A percentile compares a stretch with the other conserved stretches of the same genome.
These are phyloP conservation scores for Argyra leucocephala DNA, from an alignment of 2,888 invertebrate genomes.

Conservation along the genomic window DNA sequence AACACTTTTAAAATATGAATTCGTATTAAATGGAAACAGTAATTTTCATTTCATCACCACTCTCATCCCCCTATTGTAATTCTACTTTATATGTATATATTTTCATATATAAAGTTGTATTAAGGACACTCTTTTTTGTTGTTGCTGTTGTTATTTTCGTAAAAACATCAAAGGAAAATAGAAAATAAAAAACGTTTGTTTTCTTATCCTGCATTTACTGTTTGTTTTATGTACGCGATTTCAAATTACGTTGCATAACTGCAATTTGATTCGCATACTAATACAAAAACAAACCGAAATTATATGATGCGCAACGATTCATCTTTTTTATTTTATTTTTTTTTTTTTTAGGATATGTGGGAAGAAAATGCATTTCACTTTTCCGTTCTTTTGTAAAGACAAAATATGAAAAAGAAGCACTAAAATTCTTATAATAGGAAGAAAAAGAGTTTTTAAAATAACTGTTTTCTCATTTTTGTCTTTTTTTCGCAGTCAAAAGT, in stretches of 20 bases:
- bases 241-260: background rate
- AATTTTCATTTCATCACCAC: background rate
- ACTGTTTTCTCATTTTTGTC: too few relatives aligned
- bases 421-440: too few relatives aligned
- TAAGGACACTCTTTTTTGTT: background rate
- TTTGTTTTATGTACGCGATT: slow-evolving; percentile 2
- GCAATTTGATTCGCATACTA: background rate
- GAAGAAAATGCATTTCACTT: too few relatives aligned
- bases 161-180: background rate
- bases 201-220: background rate
- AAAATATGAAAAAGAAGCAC: too few relatives aligned
- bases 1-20: too few relatives aligned
- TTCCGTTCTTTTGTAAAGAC: too few relatives aligned
- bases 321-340: background rate
- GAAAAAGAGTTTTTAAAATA: too few relatives aligned
- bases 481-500: too few relatives aligned
- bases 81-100: too few relatives aligned
- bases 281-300: background rate
- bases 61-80: too few relatives aligned
- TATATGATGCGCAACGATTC: background rate
- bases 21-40: background rate
- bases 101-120: background rate
- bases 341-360: background rate
- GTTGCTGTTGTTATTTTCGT: background rate
- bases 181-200: background rate